These are phyloP conservation scores for Craniophora ligustri DNA, from an alignment of 2,888 invertebrate species.

Conservation along the genomic window DNA sequence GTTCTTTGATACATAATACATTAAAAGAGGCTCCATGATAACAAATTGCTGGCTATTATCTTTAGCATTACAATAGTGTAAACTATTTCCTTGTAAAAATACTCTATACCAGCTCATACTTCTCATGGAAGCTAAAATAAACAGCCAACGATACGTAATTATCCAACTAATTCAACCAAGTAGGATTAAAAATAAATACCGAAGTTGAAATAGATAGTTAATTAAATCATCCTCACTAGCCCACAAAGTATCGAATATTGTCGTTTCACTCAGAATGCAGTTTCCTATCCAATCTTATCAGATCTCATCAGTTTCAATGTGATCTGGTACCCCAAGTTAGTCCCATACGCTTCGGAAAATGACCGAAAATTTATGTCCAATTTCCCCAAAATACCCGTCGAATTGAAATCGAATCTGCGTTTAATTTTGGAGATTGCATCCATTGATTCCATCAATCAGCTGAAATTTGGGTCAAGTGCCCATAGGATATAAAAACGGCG, in stretches of 20 bases:
- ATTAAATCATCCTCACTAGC: slow-evolving; percentile 11
- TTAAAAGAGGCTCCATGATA: no score
- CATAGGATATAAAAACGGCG: slow-evolving; percentile 23
- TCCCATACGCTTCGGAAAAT: slow-evolving; percentile 62
- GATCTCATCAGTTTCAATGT: slow-evolving; percentile 57
- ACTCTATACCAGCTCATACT: no score
- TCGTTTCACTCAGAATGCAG: slow-evolving; percentile 42
- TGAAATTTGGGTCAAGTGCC: slow-evolving; percentile 39
- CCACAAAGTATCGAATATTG: slow-evolving; percentile 10
- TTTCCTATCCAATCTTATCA: slow-evolving; percentile 34
- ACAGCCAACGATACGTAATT: no score
- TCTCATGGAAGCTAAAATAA: no score
- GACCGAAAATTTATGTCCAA: slow-evolving; percentile 74
- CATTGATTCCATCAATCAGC: slow-evolving; percentile 42
- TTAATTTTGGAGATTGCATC: slow-evolving; percentile 64
- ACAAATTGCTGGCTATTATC: no score
- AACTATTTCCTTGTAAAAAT: no score
- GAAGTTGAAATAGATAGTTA: no score
- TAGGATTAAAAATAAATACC: background rate
- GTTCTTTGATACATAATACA: no score
- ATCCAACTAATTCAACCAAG: background rate
- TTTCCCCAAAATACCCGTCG: slow-evolving; percentile 64
- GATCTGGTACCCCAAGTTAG: slow-evolving; percentile 59
- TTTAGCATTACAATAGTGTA: no score
- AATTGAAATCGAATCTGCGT: slow-evolving; percentile 63